A percentile compares a stretch with the other conserved stretches of the same genome.
These are phyloP conservation scores for Strigamia transsilvanica DNA, from an alignment of 2,888 invertebrate species.

Conservation along the genomic window DNA sequence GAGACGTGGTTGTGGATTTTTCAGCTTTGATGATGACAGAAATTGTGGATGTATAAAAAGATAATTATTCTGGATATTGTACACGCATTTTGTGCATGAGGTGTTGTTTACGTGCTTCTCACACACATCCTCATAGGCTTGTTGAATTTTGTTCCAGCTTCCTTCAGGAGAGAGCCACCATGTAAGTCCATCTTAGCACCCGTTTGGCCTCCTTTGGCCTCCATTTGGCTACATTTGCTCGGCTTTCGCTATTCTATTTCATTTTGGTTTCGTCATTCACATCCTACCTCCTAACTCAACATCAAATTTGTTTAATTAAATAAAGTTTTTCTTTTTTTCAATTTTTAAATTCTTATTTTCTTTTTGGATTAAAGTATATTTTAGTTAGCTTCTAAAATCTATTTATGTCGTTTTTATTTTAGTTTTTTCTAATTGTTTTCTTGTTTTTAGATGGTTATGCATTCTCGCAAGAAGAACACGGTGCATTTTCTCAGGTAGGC, in stretches of 20 bases:
- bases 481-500: conserved; percentile 75
- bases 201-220: conserved; percentile 49
- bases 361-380: not conserved
- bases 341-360: not conserved
- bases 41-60: not conserved
- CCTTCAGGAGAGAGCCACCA: conserved; percentile 56
- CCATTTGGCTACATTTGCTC: conserved; percentile 10
- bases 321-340: conserved; percentile 59
- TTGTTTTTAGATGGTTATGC: conserved; percentile 86
- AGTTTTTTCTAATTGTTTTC: not conserved
- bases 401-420: not conserved
- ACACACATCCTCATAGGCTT: conserved; percentile 53
- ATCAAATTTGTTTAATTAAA: not conserved
- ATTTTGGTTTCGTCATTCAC: conserved; percentile 53
- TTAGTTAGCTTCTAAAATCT: not conserved
- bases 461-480: conserved; percentile 99
- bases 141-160: conserved; percentile 56
- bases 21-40: conserved; percentile 34
- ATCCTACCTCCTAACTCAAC: conserved; percentile 14
- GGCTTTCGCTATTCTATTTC: conserved; percentile 43
- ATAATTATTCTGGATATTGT: not conserved
- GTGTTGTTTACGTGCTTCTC: conserved; percentile 53
- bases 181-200: conserved; percentile 56
- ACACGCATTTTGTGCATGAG: conserved; percentile 33
- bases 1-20: conserved; percentile 9